Percentiles rank a stretch among this genome's conserved stretches.
phyloP scores from a whole-genome alignment of 2,113 vertebrate genomes.

The Chaenogobius annularis region DNA sequence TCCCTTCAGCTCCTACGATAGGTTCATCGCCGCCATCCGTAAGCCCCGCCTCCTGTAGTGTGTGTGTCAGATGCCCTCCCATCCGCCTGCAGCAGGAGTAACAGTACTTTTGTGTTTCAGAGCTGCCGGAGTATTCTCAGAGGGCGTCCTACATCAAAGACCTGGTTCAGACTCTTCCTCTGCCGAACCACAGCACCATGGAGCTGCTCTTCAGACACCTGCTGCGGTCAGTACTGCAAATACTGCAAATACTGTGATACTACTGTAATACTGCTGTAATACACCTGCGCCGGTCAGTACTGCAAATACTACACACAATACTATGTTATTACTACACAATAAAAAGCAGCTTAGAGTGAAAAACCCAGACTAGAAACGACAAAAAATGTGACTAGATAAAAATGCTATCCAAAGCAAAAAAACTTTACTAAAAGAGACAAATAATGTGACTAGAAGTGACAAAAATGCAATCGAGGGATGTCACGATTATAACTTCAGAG shows the following conservation, averaged over 20 bases:
- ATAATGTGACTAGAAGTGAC: too few species aligned
- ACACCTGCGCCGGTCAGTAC: background rate
- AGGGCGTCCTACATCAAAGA: slow-evolving; percentile 79
- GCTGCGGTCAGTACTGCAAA: slow-evolving; percentile 76
- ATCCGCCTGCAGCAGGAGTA: background rate
- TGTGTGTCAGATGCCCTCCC: background rate
- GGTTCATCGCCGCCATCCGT: slow-evolving; percentile 91
- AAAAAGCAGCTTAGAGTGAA: too few species aligned
- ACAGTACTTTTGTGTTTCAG: slow-evolving; percentile 54
- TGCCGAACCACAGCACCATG: slow-evolving; percentile 88
- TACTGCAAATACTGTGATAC: background rate
- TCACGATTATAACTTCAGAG: too few species aligned
- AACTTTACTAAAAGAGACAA: too few species aligned
- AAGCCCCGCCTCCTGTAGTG: slow-evolving; percentile 50
- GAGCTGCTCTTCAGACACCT: slow-evolving; percentile 88
- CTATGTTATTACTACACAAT: background rate
- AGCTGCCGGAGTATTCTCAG: slow-evolving; percentile 76
- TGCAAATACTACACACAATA: background rate
- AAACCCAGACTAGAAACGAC: too few species aligned
- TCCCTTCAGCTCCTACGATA: slow-evolving; percentile 85
- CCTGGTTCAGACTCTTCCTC: slow-evolving; percentile 82
- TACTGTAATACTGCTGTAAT: background rate
- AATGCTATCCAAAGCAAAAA: too few species aligned
- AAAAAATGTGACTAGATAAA: too few species aligned
- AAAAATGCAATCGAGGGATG: too few species aligned